phyloP scores from a whole-genome alignment of 2,888 invertebrate genomes.

The Apantesis nais region DNA sequence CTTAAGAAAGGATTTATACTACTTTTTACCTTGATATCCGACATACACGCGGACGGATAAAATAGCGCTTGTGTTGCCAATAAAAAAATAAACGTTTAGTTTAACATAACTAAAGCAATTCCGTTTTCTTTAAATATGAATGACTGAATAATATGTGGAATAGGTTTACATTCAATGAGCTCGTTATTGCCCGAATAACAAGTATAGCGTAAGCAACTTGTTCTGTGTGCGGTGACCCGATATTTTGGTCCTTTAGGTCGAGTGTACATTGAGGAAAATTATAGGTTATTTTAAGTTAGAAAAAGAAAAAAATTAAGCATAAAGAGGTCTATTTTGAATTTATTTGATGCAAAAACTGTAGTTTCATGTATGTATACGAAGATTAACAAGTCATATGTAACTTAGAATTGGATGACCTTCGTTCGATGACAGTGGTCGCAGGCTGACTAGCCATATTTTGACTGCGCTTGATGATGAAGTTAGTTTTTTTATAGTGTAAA shows the following conservation, averaged over 20 bases:
- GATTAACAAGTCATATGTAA: not conserved
- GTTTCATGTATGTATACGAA: not conserved
- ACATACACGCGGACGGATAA: no score
- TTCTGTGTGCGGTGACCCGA: constrained; percentile 43
- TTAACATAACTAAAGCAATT: not conserved
- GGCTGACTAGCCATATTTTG: no score
- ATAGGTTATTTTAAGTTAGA: not conserved
- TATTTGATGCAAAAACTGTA: not conserved
- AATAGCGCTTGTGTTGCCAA: not conserved
- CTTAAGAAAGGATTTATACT: no score
- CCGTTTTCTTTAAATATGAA: not conserved
- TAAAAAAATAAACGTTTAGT: not conserved
- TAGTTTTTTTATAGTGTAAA: no score
- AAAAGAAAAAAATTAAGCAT: not conserved
- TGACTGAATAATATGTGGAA: not conserved
- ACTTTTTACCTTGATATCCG: no score
- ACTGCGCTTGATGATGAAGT: no score
- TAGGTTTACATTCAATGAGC: not conserved
- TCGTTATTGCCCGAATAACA: constrained; percentile 24
- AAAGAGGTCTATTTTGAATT: not conserved
- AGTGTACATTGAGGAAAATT: constrained; percentile 15
- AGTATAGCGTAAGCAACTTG: constrained; percentile 16
- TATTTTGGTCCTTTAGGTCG: constrained; percentile 9
- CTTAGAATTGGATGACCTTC: no score
- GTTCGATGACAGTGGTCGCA: no score